Base-by-base conservation (phyloP, 1,140 invertebrate genomes). In the Cydia amplana region DNA sequence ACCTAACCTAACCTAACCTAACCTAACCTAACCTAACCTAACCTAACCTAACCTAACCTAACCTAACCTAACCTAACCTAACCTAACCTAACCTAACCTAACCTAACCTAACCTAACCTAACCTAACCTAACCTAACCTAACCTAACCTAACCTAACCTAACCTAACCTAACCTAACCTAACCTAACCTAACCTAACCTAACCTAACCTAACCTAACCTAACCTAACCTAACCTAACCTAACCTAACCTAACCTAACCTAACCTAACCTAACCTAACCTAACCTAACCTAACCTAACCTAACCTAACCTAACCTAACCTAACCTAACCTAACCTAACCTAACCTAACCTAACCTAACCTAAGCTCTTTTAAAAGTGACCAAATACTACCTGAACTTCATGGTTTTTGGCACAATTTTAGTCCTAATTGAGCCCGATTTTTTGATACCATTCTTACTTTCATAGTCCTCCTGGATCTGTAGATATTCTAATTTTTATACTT, bases 41-140 rank as follows among this genome's bases (percentile, higher is more conserved):
- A 55, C 51, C 51, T 55, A 55, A 55, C 51, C 51, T 55, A 55
- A 55, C 51, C 51, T 55, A 55, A 55, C 51, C 51, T 55, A 55
- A 55, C 51, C 51, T 55, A 55, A 55, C 51, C 51, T 55, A 55
- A 55, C 51, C 51, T 55, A 55, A 55, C 51, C 51, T 55, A 55
- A 55, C 51, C 51, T 55, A 55, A 55, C 12, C 49, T 12, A 16
- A 55, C 12, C 49, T 18, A 16, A 55, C 12, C 49, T 18, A 14
- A 51, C 12, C 49, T 18, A 14, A 51, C 12, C 49, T 18, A 14
- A 51, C 12, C 49, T 18, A 14, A 51, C 12, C 49, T 18, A 14
- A 51, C 12, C 49, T 18, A 14, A 51, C 12, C 49, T 18, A 14
- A 51, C 12, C 49, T 18, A 14, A 51, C 12, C 49, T 18, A 14